phyloP scores from a whole-genome alignment of 2,888 invertebrate genomes.

The Scrobipalpa costella region DNA sequence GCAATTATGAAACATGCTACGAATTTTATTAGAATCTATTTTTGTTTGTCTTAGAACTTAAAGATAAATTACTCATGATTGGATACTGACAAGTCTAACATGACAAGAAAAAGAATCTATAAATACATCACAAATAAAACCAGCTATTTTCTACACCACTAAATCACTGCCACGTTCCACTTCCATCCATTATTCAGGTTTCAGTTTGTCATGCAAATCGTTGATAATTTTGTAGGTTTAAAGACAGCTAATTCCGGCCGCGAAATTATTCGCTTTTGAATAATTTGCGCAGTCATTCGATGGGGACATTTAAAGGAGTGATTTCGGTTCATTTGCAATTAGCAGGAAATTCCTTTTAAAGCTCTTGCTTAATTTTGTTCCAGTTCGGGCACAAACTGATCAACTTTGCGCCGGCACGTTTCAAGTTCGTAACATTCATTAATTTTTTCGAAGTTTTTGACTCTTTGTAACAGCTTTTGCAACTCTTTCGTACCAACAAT shows the following conservation, averaged over 20 bases:
- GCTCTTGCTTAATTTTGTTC: constrained; percentile 69
- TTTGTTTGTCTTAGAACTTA: too few species aligned
- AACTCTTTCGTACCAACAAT: constrained; percentile 69
- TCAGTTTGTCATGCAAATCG: constrained; percentile 16
- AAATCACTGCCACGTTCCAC: background rate
- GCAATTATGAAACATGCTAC: too few species aligned
- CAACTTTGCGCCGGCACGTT: constrained; percentile 69
- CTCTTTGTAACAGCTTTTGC: constrained; percentile 65
- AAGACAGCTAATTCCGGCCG: constrained; percentile 24
- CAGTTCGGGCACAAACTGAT: constrained; percentile 80
- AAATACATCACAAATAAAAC: background rate
- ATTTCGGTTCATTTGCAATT: constrained; percentile 61
- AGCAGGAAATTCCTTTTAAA: constrained; percentile 66
- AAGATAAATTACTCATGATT: too few species aligned
- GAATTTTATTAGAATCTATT: too few species aligned
- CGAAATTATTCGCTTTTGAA: constrained; percentile 53
- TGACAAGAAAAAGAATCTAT: too few species aligned
- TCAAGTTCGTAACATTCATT: constrained; percentile 78
- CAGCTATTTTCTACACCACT: background rate
- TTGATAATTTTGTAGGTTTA: constrained; percentile 17
- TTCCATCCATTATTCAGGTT: constrained; percentile 2
- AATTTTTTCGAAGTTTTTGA: constrained; percentile 76
- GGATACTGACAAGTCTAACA: too few species aligned
- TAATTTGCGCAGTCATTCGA: constrained; percentile 48
- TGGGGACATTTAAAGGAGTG: constrained; percentile 52